phyloP scores from a whole-genome alignment of 1,140 invertebrate genomes.

The Penaeus chinensis region DNA sequence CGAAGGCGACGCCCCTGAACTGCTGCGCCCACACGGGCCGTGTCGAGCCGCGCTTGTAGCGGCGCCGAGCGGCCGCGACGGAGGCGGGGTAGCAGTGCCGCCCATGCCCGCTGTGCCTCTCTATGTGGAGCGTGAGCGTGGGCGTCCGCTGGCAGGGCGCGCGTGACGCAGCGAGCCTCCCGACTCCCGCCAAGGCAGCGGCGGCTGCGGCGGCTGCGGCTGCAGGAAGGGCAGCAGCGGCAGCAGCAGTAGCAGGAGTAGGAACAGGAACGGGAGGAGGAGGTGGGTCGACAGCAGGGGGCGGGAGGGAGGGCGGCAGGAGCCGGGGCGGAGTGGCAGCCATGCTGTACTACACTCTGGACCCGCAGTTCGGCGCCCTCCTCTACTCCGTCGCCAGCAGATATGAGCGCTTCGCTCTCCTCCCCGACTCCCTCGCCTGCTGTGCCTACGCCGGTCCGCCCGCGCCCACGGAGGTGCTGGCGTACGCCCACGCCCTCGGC shows the following conservation, averaged over 20 bases:
- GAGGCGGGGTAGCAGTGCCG: slow-evolving; percentile 32
- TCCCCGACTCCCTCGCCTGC: slow-evolving; percentile 40
- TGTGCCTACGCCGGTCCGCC: slow-evolving; percentile 22
- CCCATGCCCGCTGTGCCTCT: slow-evolving; percentile 37
- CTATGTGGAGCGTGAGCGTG: slow-evolving; percentile 42
- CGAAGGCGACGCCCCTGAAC: too few relatives aligned
- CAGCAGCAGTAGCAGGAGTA: too few relatives aligned
- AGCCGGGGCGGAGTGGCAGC: slow-evolving; percentile 13
- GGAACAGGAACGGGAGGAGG: slow-evolving; percentile 20
- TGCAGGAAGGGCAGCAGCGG: too few relatives aligned
- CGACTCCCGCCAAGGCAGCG: too few relatives aligned
- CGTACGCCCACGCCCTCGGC: slow-evolving; percentile 46
- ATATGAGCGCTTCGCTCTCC: slow-evolving; percentile 35
- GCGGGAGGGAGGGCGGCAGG: neutral
- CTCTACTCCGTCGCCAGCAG: slow-evolving; percentile 43
- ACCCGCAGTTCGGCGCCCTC: slow-evolving; percentile 52
- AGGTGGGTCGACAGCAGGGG: slow-evolving; percentile 7
- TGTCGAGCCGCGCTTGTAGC: neutral
- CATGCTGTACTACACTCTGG: slow-evolving; percentile 48
- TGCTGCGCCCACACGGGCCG: neutral
- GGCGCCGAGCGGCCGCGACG: neutral
- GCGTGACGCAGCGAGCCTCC: too few relatives aligned
- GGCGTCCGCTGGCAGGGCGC: too few relatives aligned
- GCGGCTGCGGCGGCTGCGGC: too few relatives aligned
- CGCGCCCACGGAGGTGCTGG: slow-evolving; percentile 30